These are phyloP conservation scores for Neogale vison DNA, from an alignment of 2,113 vertebrate genomes.

Conservation along the genomic window DNA sequence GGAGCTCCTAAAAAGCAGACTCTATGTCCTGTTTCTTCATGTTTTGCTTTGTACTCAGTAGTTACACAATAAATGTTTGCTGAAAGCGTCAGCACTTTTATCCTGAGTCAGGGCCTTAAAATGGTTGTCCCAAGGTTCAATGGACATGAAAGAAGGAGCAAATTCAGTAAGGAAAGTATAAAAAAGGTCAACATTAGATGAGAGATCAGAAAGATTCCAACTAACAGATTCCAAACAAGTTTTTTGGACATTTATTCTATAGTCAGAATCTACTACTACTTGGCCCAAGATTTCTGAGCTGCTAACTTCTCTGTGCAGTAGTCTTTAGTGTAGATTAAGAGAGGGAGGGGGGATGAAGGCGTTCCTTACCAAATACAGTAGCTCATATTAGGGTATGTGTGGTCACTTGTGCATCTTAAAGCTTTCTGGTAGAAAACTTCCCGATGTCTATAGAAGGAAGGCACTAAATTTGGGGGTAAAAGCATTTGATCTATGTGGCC, in stretches of 20 bases:
- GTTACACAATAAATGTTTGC: not conserved
- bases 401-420: not conserved
- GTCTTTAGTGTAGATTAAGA: not conserved
- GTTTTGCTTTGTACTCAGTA: not conserved
- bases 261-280: not conserved
- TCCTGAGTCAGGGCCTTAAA: not conserved
- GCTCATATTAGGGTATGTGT: not conserved
- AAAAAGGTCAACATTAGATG: not conserved
- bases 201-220: not conserved
- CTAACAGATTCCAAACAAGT: not conserved
- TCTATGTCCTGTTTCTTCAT: not conserved
- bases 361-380: not conserved
- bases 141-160: not conserved
- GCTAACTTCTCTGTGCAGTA: not conserved
- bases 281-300: not conserved
- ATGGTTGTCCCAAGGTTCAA: not conserved
- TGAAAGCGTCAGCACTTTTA: not conserved
- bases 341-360: fast-evolving
- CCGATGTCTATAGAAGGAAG: not conserved
- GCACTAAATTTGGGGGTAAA: not conserved
- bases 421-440: not conserved
- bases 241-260: not conserved
- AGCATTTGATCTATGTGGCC: not conserved
- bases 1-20: not conserved
- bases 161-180: not conserved